Conservation (phyloP, 2,797 vertebrate genomes). For the Octomys mimax region DNA sequence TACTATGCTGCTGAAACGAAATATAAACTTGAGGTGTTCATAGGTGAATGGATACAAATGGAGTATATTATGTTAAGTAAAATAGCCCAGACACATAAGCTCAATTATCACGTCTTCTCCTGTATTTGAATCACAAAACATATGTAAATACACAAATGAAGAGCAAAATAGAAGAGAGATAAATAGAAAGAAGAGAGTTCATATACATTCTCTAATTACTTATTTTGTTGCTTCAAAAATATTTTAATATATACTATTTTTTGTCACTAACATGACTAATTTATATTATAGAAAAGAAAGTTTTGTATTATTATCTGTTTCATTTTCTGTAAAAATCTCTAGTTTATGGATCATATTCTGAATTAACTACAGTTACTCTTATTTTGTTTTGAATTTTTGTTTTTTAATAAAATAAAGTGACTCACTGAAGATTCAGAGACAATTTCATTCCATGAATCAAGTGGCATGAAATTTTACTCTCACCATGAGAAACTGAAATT, state of each 20-base stretch:
- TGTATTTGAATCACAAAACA: not conserved
- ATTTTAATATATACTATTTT: not conserved
- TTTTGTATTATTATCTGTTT: not conserved
- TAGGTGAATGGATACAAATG: not conserved
- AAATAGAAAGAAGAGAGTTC: not conserved
- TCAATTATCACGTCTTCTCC: not conserved
- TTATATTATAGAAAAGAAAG: not conserved
- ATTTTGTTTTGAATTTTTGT: not conserved
- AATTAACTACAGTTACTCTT: not conserved
- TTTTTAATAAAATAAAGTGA: not conserved
- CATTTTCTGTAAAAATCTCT: not conserved
- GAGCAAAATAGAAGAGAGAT: not conserved
- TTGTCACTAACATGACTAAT: not conserved
- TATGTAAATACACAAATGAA: not conserved
- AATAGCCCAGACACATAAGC: not conserved
- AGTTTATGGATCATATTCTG: not conserved
- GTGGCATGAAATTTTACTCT: not conserved
- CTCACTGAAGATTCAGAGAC: not conserved
- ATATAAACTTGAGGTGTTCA: not conserved
- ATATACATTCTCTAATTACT: not conserved
- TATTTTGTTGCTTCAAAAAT: not conserved
- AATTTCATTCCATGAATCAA: not conserved
- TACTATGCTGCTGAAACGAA: not conserved
- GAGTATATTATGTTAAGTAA: not conserved
- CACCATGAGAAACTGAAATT: not conserved